Evolutionary conservation across 2,797 vertebrate genomes (phyloP).

Genomic region (Pseudotriccus pelzelni): DNA sequence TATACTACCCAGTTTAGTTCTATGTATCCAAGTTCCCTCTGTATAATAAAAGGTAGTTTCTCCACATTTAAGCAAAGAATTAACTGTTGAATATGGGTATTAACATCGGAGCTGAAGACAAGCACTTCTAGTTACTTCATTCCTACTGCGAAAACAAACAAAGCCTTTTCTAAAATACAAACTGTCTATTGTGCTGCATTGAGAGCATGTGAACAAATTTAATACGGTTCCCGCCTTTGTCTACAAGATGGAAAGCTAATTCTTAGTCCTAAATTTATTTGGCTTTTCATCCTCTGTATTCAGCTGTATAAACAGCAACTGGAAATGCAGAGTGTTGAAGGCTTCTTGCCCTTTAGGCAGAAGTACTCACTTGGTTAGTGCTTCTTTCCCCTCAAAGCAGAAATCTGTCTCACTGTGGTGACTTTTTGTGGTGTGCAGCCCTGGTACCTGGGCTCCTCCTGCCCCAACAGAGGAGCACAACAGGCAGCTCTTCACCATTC

Average conservation of each 20-base stretch:
- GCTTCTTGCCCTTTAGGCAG: not conserved
- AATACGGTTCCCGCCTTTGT: not conserved
- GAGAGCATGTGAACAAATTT: not conserved
- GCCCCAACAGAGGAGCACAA: not conserved
- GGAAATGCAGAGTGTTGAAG: not conserved
- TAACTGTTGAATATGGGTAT: not conserved
- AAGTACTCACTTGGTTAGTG: not conserved
- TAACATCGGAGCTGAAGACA: not conserved
- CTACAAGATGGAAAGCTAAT: not conserved
- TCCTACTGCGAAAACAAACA: not conserved
- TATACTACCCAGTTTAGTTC: not conserved
- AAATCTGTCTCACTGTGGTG: not conserved
- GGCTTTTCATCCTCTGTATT: not conserved
- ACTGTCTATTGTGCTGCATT: not conserved
- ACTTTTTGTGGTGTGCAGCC: not conserved
- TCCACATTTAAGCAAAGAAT: not conserved
- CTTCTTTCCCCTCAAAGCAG: not conserved
- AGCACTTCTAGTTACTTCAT: not conserved
- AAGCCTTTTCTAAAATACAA: not conserved
- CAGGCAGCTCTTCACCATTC: not conserved
- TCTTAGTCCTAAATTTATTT: slow-evolving; percentile 10
- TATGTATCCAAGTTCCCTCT: not conserved
- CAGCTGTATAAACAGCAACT: not conserved
- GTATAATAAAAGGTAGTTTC: not conserved
- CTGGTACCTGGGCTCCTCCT: not conserved